Conservation (phyloP, 2,797 vertebrate genomes). For the Neosilurus hyrtlii region DNA sequence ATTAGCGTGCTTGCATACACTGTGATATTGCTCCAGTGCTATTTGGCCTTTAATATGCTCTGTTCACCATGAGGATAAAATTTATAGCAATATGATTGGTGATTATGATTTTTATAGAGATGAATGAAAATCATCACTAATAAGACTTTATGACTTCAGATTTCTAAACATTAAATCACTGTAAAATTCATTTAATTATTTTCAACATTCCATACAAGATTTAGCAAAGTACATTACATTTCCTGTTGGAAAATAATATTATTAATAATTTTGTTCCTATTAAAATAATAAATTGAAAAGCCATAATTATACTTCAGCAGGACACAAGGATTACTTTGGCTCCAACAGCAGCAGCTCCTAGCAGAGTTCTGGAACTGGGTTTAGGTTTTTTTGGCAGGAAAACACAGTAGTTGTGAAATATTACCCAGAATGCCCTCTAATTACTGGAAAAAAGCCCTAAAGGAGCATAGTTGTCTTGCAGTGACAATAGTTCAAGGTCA, state of each 20-base stretch:
- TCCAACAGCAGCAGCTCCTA: background rate
- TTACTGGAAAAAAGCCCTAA: background rate
- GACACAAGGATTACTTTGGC: background rate
- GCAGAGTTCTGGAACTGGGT: background rate
- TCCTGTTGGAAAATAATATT: background rate
- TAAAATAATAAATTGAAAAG: background rate
- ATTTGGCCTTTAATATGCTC: background rate
- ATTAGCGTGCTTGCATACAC: background rate
- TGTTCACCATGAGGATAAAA: background rate
- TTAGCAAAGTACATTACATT: background rate
- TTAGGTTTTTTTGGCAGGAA: background rate
- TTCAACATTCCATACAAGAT: background rate
- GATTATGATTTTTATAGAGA: background rate
- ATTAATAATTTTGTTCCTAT: background rate
- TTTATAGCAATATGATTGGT: background rate
- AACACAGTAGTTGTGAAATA: background rate
- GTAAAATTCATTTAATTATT: background rate
- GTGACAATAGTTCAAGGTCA: background rate
- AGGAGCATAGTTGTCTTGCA: background rate
- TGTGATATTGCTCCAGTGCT: background rate
- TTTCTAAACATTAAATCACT: background rate
- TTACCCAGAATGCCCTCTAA: background rate
- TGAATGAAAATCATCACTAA: background rate
- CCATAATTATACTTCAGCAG: background rate
- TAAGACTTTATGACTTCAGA: background rate